These are phyloP conservation scores for Acropora yongei DNA, from an alignment of 64 coral and sea anemone species.

Conservation along the genomic window DNA sequence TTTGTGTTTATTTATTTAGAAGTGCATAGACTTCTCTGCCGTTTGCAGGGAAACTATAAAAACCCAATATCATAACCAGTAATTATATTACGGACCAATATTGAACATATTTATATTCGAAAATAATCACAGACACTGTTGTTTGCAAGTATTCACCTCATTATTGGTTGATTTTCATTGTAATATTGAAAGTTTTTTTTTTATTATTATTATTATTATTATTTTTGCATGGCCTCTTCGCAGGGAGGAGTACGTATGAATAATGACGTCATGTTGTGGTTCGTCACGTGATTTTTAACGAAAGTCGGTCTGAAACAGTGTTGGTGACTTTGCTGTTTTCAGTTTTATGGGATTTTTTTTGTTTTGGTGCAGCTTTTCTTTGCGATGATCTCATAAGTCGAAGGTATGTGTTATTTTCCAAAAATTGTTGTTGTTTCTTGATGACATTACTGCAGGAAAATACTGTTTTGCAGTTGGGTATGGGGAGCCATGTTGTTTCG, in stretches of 20 bases:
- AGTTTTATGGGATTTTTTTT: constrained; percentile 27
- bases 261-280: constrained; percentile 15
- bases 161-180: too few relatives aligned
- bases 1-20: too few relatives aligned
- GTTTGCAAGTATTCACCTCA: too few relatives aligned
- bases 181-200: too few relatives aligned
- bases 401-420: constrained; percentile 15
- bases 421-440: neutral
- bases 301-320: neutral
- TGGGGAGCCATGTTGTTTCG: constrained; percentile 47
- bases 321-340: constrained; percentile 54
- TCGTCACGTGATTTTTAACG: constrained; percentile 11
- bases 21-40: too few relatives aligned
- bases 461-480: constrained; percentile 30
- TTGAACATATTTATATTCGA: too few relatives aligned
- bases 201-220: too few relatives aligned
- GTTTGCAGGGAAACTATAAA: too few relatives aligned
- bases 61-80: too few relatives aligned
- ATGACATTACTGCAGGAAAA: neutral
- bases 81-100: too few relatives aligned
- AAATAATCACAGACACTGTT: too few relatives aligned
- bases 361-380: constrained; percentile 24
- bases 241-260: neutral
- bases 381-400: constrained; percentile 3
- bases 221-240: neutral